These are phyloP conservation scores for Notolabrus celidotus DNA, from an alignment of 2,797 vertebrate genomes.

Conservation along the genomic window DNA sequence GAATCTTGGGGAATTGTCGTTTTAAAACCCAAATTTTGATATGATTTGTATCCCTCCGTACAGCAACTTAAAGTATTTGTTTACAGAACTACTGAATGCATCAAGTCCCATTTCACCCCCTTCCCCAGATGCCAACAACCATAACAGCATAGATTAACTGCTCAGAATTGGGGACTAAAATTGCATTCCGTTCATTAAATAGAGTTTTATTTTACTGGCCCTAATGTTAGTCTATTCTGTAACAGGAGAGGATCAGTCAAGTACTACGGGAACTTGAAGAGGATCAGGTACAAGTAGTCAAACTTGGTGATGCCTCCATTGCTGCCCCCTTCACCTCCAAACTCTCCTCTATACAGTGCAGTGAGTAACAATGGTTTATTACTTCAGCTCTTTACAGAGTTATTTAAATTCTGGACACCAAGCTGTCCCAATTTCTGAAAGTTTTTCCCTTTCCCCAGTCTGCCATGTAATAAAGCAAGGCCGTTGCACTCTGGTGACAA, in stretches of 20 bases:
- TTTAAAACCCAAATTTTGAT: neutral
- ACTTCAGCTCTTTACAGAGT: conserved; percentile 2
- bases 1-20: neutral
- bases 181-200: neutral
- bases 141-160: neutral
- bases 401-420: conserved; percentile 7
- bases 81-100: neutral
- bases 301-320: conserved; percentile 97
- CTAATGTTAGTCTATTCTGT: conserved; percentile 37
- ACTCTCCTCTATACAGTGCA: conserved; percentile 98
- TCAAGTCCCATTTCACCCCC: neutral
- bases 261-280: conserved; percentile 95
- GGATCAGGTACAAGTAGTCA: conserved; percentile 94
- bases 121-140: neutral
- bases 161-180: neutral
- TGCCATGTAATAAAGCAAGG: conserved; percentile 99
- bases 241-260: conserved; percentile 94
- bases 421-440: conserved; percentile 2
- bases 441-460: conserved; percentile 80
- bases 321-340: conserved; percentile 98
- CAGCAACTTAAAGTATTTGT: neutral
- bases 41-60: neutral
- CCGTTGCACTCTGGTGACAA: conserved; percentile 96
- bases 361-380: conserved; percentile 82
- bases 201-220: conserved; percentile 5